Base-by-base conservation (phyloP, 2,797 vertebrate genomes). In the Psittacula echo region DNA sequence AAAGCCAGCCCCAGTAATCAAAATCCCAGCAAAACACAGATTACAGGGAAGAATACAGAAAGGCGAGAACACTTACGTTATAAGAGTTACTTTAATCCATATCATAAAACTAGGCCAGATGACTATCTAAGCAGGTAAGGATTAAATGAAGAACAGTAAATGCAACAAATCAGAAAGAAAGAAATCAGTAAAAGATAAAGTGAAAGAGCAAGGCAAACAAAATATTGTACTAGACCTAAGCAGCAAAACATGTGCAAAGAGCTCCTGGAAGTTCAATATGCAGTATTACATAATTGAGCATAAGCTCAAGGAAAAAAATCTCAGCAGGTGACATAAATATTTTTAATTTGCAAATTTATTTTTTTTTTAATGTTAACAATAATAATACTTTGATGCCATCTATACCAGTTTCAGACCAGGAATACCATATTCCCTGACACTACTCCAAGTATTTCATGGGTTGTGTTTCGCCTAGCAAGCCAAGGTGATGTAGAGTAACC, bases 101-200 rank as follows among this genome's bases (percentile, higher is more conserved):
- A 83, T 80, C 41, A 68, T 79, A 90, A 93, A 97, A 93, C 51
- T 90, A 77, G 93, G 91, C 95, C 87, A 95, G 87, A 89, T 93
- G 73, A 93, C 75, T 96, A 60, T 94, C 85, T 85, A 86, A 90
- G 72, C 88, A 95, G 94, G 82, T 95, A 87, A 84, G 74, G 86
- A 94, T 92, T 92, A 96, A 94, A 96, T 71, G 39, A 93, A 80
- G 87, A 96, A 87, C 68, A 92, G 3, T 61, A 94, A 93, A 13
- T 54, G 32, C 41, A 82, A 87, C 67, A 91, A 90, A 91, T 75
- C 94, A 76, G 70, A 85, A 93, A 73, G 61, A 74, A 83, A 64
- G 37, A 44, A 93, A 89, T 81, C 48, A 34, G 39, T 86, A 68
- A 85, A 93, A 91, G 68, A 56, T 60, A 79, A 83, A 60, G 29